phyloP scores from a whole-genome alignment of 2,113 vertebrate genomes.

The Halcyon senegalensis region DNA sequence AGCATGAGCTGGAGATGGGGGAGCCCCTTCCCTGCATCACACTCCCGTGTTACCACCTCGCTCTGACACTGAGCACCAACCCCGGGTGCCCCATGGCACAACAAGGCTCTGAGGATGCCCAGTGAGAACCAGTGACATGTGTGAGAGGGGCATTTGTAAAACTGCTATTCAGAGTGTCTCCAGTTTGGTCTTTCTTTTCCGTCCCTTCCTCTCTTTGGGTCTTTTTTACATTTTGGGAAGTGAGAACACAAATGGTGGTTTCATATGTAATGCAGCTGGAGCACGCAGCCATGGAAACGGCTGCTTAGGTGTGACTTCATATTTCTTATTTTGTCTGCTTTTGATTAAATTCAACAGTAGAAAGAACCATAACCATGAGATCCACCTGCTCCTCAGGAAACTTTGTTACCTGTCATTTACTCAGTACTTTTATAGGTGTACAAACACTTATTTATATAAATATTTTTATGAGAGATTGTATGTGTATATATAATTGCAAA shows the following conservation, averaged over 20 bases:
- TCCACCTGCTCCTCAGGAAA: background rate
- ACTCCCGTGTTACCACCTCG: background rate
- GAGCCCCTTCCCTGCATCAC: background rate
- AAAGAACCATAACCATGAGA: background rate
- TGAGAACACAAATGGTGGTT: background rate
- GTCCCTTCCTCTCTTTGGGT: background rate
- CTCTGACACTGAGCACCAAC: background rate
- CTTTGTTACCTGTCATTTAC: background rate
- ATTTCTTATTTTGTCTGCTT: background rate
- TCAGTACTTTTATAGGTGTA: background rate
- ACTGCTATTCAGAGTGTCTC: background rate
- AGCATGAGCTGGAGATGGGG: background rate
- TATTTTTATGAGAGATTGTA: background rate
- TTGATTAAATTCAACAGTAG: background rate
- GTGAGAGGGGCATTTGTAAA: background rate
- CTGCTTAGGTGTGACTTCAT: background rate
- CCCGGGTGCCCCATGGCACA: fast-evolving
- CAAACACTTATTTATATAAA: background rate
- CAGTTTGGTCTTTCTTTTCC: background rate
- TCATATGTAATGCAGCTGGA: background rate
- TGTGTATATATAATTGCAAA: background rate
- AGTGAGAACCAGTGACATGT: background rate
- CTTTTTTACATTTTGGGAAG: background rate
- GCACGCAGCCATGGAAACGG: background rate
- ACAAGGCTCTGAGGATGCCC: background rate